A percentile compares a stretch with the other conserved stretches of the same genome.
Conservation (phyloP, 1,140 invertebrate species). For the Drosophila busckii region DNA sequence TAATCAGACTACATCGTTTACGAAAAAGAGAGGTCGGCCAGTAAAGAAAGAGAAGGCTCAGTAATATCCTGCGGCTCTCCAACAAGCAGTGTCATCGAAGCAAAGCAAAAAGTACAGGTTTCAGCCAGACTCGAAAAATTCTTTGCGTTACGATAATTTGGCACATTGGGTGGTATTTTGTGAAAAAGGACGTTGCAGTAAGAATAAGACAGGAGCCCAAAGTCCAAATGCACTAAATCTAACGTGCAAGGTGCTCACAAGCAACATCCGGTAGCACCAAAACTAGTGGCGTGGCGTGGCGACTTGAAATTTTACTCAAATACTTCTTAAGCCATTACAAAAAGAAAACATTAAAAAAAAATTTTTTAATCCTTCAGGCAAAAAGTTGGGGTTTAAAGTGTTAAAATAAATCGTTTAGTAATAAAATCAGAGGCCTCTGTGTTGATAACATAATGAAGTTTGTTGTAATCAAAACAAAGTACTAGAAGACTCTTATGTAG, state of each 20-base stretch:
- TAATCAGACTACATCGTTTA: slow-evolving; percentile 1
- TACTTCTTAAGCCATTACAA: slow-evolving; percentile 11
- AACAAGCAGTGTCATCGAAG: slow-evolving; percentile 16
- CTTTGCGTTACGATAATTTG: slow-evolving; percentile 23
- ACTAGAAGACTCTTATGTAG: too few species aligned
- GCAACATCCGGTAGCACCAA: slow-evolving; percentile 23
- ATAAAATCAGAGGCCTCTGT: too few species aligned
- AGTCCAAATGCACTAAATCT: slow-evolving; percentile 32
- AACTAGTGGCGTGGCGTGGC: slow-evolving; percentile 24
- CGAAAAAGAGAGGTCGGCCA: slow-evolving; percentile 18
- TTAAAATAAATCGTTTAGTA: too few species aligned
- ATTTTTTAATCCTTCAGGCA: slow-evolving; percentile 9
- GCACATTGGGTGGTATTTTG: slow-evolving; percentile 33
- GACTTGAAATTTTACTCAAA: slow-evolving; percentile 11
- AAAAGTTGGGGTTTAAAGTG: slow-evolving; percentile 20
- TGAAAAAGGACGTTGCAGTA: slow-evolving; percentile 34
- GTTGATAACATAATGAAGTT: too few species aligned
- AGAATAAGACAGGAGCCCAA: slow-evolving; percentile 35
- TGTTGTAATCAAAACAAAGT: too few species aligned
- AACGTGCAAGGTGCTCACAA: slow-evolving; percentile 37
- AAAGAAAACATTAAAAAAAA: slow-evolving; percentile 2
- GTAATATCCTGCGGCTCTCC: slow-evolving; percentile 7
- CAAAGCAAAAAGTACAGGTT: slow-evolving; percentile 27
- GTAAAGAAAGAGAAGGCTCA: slow-evolving; percentile 14
- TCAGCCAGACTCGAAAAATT: slow-evolving; percentile 11